Conservation (phyloP, 2,888 invertebrate species). For the Catonia carolina region DNA sequence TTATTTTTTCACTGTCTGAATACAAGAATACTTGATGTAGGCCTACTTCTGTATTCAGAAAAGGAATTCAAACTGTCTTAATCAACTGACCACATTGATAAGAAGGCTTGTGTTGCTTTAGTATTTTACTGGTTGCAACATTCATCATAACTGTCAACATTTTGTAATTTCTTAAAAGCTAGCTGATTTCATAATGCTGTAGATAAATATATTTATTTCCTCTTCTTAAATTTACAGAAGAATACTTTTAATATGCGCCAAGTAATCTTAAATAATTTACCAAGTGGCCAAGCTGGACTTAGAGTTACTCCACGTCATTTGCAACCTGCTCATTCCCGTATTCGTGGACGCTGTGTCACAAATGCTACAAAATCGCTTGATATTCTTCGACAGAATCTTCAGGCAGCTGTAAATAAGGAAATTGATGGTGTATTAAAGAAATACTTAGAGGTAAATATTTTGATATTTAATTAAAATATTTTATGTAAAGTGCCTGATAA, state of each 20-base stretch:
- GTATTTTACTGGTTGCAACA: no score
- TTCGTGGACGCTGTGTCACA: constrained; percentile 47
- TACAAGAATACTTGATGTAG: no score
- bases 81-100: background rate
- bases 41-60: background rate
- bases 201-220: no score
- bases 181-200: no score
- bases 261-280: constrained; percentile 63
- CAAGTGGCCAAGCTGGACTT: constrained; percentile 43
- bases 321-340: constrained; percentile 39
- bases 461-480: no score
- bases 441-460: constrained; percentile 64
- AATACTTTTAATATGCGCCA: constrained; percentile 61
- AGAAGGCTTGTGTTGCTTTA: no score
- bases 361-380: constrained; percentile 68
- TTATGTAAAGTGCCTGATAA: no score
- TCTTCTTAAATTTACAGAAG: constrained; percentile 40
- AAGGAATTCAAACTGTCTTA: background rate
- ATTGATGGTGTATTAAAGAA: constrained; percentile 69
- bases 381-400: constrained; percentile 65
- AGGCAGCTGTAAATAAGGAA: constrained; percentile 69
- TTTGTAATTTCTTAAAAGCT: background rate
- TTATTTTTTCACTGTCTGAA: background rate
- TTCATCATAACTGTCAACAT: no score
- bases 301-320: constrained; percentile 37